A percentile compares a stretch with the other conserved stretches of the same genome.
Conservation (phyloP, 2,888 invertebrate species). For the Mongoloraphidia duomilia region DNA sequence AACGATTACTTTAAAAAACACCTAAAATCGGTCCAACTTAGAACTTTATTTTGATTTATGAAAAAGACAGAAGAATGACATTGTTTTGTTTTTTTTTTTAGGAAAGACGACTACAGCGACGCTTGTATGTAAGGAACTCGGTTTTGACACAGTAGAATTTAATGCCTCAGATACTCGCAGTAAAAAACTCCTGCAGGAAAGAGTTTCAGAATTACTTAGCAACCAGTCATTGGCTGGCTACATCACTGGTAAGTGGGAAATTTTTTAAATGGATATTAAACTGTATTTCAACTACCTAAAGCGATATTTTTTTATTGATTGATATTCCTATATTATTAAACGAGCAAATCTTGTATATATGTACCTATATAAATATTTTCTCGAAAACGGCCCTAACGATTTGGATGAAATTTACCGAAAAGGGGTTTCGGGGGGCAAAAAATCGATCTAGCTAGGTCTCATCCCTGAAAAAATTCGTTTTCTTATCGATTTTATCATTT, state of each 20-base stretch:
- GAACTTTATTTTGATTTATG: not conserved
- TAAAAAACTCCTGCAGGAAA: conserved; percentile 70
- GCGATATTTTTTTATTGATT: not conserved
- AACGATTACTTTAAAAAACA: too few relatives aligned
- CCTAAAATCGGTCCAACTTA: too few relatives aligned
- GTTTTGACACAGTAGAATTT: conserved; percentile 82
- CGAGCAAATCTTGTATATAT: too few relatives aligned
- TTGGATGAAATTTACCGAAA: too few relatives aligned
- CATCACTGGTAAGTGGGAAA: conserved; percentile 38
- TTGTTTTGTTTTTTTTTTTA: conserved; percentile 17
- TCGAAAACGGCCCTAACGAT: too few relatives aligned
- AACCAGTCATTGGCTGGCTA: conserved; percentile 61
- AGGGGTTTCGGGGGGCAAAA: too few relatives aligned
- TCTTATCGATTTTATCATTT: too few relatives aligned
- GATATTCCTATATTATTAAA: too few relatives aligned
- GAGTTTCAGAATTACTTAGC: conserved; percentile 66
- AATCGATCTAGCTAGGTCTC: too few relatives aligned
- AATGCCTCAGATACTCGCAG: conserved; percentile 96
- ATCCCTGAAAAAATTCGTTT: too few relatives aligned
- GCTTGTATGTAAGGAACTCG: conserved; percentile 77
- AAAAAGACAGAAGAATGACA: conserved; percentile 11
- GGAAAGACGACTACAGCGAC: conserved; percentile 82
- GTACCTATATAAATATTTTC: too few relatives aligned
- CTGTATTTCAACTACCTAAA: not conserved
- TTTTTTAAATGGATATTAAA: not conserved